Evolutionary conservation across 2,113 vertebrate species (phyloP).

Genomic region (Arothron firmamentum): DNA sequence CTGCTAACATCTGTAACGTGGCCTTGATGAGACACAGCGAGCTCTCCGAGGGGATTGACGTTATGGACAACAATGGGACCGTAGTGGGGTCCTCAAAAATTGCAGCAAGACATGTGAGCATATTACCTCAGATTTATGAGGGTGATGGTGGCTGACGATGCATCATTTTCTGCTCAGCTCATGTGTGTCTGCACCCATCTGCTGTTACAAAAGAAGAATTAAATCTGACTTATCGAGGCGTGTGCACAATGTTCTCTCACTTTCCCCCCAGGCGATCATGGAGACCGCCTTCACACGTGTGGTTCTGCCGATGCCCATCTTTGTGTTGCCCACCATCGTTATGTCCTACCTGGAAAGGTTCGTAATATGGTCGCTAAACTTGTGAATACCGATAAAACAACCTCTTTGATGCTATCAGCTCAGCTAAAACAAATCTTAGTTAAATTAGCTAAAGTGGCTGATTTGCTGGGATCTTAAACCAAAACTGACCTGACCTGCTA

Average conservation of each 20-base stretch:
- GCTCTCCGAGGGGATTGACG: slow-evolving; percentile 90
- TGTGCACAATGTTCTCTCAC: slow-evolving; percentile 49
- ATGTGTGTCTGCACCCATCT: slow-evolving; percentile 29
- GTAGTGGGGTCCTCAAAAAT: slow-evolving; percentile 91
- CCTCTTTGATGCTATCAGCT: not conserved
- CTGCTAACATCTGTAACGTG: slow-evolving; percentile 97
- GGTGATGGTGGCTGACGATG: not conserved
- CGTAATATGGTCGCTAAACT: slow-evolving; percentile 33
- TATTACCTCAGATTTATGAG: not conserved
- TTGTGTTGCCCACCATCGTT: slow-evolving; percentile 94
- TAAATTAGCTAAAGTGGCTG: too few species aligned
- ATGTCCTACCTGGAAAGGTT: slow-evolving; percentile 98
- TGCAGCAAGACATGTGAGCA: slow-evolving; percentile 88
- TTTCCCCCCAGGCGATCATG: slow-evolving; percentile 83
- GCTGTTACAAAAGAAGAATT: slow-evolving; percentile 32
- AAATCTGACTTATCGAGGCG: slow-evolving; percentile 34
- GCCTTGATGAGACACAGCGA: slow-evolving; percentile 95
- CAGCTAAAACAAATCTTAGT: too few species aligned
- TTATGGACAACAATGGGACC: slow-evolving; percentile 86
- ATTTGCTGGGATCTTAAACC: too few species aligned
- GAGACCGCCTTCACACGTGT: slow-evolving; percentile 95
- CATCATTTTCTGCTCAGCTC: slow-evolving; percentile 4
- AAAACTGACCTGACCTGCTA: too few species aligned
- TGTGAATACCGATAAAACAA: not conserved
- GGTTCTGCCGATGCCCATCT: slow-evolving; percentile 96